Evolutionary conservation across 2,797 vertebrate genomes (phyloP).

Genomic region (Cuculus canorus): DNA sequence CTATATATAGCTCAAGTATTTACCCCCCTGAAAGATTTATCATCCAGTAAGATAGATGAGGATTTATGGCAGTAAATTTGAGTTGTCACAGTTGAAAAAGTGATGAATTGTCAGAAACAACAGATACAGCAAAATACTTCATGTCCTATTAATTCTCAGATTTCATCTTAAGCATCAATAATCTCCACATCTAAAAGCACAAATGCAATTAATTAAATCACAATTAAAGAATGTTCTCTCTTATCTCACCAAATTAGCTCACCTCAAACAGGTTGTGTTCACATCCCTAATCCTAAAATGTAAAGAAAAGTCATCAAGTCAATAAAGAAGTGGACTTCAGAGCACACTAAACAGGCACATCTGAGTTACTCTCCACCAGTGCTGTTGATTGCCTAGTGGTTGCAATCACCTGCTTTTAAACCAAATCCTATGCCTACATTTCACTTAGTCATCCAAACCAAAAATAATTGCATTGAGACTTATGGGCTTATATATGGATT

Average conservation of each 20-base stretch:
- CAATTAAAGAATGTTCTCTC: conserved; percentile 10
- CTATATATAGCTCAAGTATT: not conserved
- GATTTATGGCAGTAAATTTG: not conserved
- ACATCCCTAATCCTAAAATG: not conserved
- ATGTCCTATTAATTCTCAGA: conserved; percentile 7
- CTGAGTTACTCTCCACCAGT: not conserved
- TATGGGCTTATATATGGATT: not conserved
- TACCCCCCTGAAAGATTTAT: not conserved
- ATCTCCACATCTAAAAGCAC: conserved; percentile 15
- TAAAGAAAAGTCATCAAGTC: not conserved
- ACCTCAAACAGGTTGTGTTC: not conserved
- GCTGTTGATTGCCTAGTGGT: not conserved
- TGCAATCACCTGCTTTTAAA: not conserved
- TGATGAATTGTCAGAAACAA: conserved; percentile 24
- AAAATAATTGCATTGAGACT: not conserved
- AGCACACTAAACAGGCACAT: not conserved
- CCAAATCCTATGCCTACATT: not conserved
- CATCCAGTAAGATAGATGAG: not conserved
- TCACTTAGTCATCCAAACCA: not conserved
- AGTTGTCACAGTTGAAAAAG: not conserved
- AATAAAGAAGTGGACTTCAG: not conserved
- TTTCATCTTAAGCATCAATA: conserved; percentile 19
- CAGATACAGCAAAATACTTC: not conserved
- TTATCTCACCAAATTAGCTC: not conserved
- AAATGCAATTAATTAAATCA: conserved; percentile 34